Base-by-base conservation (phyloP, 2,888 invertebrate genomes). In the Noctua janthe region DNA sequence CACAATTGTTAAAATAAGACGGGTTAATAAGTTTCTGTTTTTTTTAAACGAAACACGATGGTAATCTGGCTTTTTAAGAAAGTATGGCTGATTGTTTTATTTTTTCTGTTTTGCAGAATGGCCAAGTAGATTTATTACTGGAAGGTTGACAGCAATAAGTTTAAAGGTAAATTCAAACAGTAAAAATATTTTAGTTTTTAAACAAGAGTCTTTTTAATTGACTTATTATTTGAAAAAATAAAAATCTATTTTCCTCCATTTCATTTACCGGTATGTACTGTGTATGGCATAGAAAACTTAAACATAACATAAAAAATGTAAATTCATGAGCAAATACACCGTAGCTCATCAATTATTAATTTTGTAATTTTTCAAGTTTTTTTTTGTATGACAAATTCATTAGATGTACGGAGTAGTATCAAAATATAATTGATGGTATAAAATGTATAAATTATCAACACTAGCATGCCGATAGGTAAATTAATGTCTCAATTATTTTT, bases 401-500 rank as follows among this genome's bases (percentile, higher is more conserved):
- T 71, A 69, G 51, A 39, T 15, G 74, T 74, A 74, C 47, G 7
- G 39, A 77, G 62, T 56, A 64, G 54, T 54, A 78, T 54, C n/a
- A 64, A 76, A 77, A 70, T 74, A 80, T 87, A 78, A 84, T 87
- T 84, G 64, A 86, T 79, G 76, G 15, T 51, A 71, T 62, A 77
- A 87, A 84, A 84, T 75, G 69, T 62, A 87, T 84, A 81, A 87
- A 84, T 86, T 85, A 81, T 74, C 76, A 74, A 76, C 79, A 74
- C 51, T 49, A 29, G 20, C 39, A 59, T 29, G 77, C 76, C 71
- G 59, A 64, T 78, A 23, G 54, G 15, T 72, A 81, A 87, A 80
- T 85, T 80, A 29, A 87, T 85, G 79, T 72, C 80, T 88, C 88
- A 83, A 86, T 86, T 85, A 85, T 83, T 78, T 86, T 87, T 87